These are phyloP conservation scores for Pelosia muscerda DNA, from an alignment of 2,888 invertebrate species.

Conservation along the genomic window DNA sequence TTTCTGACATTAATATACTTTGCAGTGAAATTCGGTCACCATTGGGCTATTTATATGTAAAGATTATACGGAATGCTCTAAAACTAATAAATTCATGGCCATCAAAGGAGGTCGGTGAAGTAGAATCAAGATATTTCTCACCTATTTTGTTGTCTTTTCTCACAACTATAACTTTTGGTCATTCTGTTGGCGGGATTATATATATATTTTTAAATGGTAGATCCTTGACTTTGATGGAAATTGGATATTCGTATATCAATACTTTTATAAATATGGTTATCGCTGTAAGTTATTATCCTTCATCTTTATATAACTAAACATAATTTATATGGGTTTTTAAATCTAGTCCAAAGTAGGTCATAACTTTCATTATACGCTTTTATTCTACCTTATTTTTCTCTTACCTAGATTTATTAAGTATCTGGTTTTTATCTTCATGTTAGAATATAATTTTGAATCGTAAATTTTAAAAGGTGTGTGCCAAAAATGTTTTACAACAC, in stretches of 20 bases:
- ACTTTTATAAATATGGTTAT: constrained; percentile 25
- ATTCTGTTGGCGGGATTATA: neutral
- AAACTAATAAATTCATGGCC: constrained; percentile 32
- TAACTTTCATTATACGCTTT: no score
- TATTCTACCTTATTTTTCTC: no score
- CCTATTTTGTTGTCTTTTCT: constrained; percentile 2
- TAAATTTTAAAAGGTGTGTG: no score
- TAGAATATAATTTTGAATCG: no score
- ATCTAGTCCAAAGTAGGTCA: no score
- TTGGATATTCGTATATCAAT: constrained; percentile 34
- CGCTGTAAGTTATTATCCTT: constrained; percentile 27
- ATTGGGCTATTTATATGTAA: constrained; percentile 27
- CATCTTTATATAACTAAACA: neutral
- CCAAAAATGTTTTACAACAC: no score
- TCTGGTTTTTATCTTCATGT: no score
- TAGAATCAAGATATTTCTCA: neutral
- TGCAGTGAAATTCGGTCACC: constrained; percentile 33
- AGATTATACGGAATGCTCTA: constrained; percentile 24
- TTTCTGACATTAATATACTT: constrained; percentile 4
- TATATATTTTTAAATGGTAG: neutral
- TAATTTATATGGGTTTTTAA: no score
- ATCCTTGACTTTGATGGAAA: constrained; percentile 28
- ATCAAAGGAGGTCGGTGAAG: constrained; percentile 22
- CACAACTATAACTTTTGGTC: neutral
- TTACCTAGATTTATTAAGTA: no score